A percentile compares a stretch with the other conserved stretches of the same genome.
Conservation (phyloP, 2,113 vertebrate species). For the Amazona guildingii region DNA sequence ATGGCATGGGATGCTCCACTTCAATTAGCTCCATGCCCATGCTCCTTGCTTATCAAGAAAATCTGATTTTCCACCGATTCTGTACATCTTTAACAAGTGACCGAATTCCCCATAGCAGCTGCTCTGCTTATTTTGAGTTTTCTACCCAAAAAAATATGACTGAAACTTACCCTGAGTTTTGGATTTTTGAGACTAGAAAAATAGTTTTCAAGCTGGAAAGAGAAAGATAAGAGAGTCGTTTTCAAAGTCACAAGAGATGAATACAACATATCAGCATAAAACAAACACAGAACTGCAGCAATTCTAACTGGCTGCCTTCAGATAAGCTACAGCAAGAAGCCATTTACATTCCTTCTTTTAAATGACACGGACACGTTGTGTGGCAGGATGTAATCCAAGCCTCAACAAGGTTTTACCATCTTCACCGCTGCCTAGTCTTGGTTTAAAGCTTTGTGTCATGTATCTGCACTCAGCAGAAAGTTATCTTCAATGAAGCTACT, state of each 20-base stretch:
- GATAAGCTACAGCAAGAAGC: not conserved
- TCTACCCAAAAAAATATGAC: not conserved
- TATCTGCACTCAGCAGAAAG: not conserved
- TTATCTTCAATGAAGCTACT: not conserved
- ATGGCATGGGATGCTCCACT: not conserved
- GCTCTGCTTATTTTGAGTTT: not conserved
- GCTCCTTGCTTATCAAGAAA: not conserved
- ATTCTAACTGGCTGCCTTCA: not conserved
- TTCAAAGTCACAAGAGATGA: not conserved
- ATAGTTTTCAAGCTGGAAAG: constrained; percentile 99
- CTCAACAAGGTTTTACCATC: not conserved
- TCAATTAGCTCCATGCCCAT: not conserved
- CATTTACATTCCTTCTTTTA: not conserved
- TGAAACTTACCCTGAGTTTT: constrained; percentile 98
- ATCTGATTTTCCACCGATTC: not conserved
- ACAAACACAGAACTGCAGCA: not conserved
- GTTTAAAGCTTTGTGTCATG: not conserved
- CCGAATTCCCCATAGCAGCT: not conserved
- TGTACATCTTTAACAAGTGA: not conserved
- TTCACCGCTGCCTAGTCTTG: not conserved
- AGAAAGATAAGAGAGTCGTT: not conserved
- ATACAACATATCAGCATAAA: not conserved
- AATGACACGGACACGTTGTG: not conserved
- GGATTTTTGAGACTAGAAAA: constrained; percentile 99
- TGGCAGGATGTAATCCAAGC: not conserved